Percentiles rank a stretch among this genome's conserved stretches.
Conservation (phyloP, 2,797 vertebrate species). For the Pampus argenteus region DNA sequence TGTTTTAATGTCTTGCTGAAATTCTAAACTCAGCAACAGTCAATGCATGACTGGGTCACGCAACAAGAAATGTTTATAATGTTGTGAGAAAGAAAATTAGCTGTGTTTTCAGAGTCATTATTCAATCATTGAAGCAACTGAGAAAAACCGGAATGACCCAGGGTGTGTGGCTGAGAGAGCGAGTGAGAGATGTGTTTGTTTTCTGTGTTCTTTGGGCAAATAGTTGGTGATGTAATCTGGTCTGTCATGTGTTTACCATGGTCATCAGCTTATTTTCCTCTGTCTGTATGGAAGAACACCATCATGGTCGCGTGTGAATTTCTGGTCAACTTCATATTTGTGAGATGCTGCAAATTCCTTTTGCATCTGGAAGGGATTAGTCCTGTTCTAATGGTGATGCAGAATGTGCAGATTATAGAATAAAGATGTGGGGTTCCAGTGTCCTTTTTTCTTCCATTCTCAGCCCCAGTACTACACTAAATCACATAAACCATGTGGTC, state of each 20-base stretch:
- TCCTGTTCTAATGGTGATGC: slow-evolving; percentile 15
- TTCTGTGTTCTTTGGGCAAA: neutral
- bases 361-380: slow-evolving; percentile 52
- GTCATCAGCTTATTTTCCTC: neutral
- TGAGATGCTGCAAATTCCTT: slow-evolving; percentile 37
- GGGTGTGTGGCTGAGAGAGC: neutral
- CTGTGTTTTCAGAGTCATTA: too few species aligned
- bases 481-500: neutral
- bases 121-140: too few species aligned
- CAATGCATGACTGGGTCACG: too few species aligned
- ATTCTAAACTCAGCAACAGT: neutral
- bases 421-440: neutral
- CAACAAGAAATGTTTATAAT: too few species aligned
- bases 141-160: neutral
- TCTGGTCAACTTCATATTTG: slow-evolving; percentile 29
- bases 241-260: neutral
- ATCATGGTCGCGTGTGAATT: slow-evolving; percentile 11
- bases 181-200: neutral
- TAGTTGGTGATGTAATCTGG: neutral
- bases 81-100: too few species aligned
- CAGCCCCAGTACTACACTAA: neutral
- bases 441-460: neutral
- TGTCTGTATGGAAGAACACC: neutral
- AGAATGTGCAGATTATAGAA: slow-evolving; percentile 17
- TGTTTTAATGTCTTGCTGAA: neutral